phyloP scores from a whole-genome alignment of 30 jellyfish, hydroid and myxozoan species.

The Chrysaora quinquecirrha region DNA sequence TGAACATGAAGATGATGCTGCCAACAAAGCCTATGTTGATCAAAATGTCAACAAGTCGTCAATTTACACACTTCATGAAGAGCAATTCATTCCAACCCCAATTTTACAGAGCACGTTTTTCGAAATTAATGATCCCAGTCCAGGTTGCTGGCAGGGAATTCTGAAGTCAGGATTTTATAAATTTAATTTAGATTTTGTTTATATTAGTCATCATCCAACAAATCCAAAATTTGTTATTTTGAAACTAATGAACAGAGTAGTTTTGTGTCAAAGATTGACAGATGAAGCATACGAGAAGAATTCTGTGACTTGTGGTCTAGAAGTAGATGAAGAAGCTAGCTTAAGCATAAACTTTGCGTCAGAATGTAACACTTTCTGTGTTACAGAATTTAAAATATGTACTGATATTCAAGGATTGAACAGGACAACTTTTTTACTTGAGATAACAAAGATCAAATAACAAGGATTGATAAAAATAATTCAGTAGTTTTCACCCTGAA shows the following conservation, averaged over 20 bases:
- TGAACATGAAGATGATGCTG: background rate
- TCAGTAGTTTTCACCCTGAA: too few species aligned
- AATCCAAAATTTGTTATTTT: background rate
- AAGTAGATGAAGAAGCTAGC: background rate
- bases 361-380: too few species aligned
- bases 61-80: background rate
- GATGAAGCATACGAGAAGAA: background rate
- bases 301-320: background rate
- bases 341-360: too few species aligned
- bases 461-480: background rate
- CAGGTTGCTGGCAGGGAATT: background rate
- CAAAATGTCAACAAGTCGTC: background rate
- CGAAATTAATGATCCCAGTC: background rate
- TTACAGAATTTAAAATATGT: too few species aligned
- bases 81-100: background rate
- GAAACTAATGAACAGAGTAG: background rate
- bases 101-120: background rate
- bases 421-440: background rate
- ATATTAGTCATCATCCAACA: background rate
- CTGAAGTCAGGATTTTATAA: background rate
- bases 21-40: background rate
- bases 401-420: background rate
- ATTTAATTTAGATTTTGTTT: background rate
- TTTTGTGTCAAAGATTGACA: background rate
- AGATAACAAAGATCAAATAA: background rate